Base-by-base conservation (phyloP, 2,888 invertebrate genomes). In the Torymus aiolomorphi region DNA sequence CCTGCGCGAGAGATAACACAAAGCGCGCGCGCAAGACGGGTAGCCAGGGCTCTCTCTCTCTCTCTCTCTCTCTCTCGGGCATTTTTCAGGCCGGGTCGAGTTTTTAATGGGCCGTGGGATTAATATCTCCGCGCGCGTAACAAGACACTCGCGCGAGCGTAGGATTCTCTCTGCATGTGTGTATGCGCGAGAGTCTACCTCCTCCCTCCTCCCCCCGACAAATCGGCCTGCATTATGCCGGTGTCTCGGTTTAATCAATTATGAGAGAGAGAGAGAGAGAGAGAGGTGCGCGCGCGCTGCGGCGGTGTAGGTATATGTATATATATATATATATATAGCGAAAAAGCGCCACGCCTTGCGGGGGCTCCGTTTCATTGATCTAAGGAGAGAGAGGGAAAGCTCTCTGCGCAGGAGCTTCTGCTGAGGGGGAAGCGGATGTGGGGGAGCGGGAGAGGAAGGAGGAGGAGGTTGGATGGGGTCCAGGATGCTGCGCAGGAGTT, bases 121-220 rank as follows among this genome's bases (percentile, higher is more conserved):
- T 90, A 89, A 90, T 90, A 90, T 89, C 89, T 86, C 85, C 86
- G 81, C 84, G 90, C 86, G 81, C 84, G 90, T 90, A 90, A 90
- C 90, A 90, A 89, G 90, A 90, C 87, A 88, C 90, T 89, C 77
- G 80, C 86, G 88, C 89, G 89, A 88, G 88, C 88, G 86, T 31
- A 51, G 13, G 42, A 42, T 42, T 42, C 42, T 31, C 4, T 42
- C 5, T 42, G 42, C 8, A 42, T 42, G 8, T 31, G 31, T 42
- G 42, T 42, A 42, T 42, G 8, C 8, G 42, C 42, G 42, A 42
- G 8, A 42, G 8, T 5, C 42, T 42, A 8, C 42, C 42, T 42
- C 42, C 42, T 3, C 5, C 31, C 4, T 42, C 18, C 88, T 84
- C 88, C 88, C 20, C 13, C 52, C 61, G 66, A 78, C 89, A 90